Percentiles rank a stretch among this genome's conserved stretches.
Evolutionary conservation across 2,888 invertebrate species (phyloP).

Genomic region (Branchipolynoe longqiensis): DNA sequence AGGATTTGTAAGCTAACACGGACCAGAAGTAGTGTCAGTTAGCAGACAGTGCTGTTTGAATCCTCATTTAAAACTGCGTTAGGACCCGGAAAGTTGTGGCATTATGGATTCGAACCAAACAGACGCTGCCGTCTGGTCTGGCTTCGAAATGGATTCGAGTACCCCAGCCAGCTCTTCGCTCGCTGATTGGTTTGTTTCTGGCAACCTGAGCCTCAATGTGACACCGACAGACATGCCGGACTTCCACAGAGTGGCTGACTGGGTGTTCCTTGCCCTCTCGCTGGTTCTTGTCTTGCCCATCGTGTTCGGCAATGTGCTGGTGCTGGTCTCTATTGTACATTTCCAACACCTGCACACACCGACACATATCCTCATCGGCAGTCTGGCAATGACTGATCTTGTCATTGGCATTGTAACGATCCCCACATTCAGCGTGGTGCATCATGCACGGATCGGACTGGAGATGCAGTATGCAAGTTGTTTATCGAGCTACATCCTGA

Average conservation of each 20-base stretch:
- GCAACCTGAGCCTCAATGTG: too few species aligned
- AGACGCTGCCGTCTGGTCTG: too few species aligned
- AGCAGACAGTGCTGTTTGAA: too few species aligned
- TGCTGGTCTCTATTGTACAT: constrained; percentile 31
- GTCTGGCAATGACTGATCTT: constrained; percentile 54
- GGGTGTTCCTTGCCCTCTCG: background rate
- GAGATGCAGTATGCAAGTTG: constrained; percentile 44
- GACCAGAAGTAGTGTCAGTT: too few species aligned
- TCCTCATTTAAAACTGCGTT: too few species aligned
- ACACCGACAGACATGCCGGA: too few species aligned
- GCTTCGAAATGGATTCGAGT: too few species aligned
- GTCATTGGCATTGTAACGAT: constrained; percentile 50
- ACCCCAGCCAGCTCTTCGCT: too few species aligned
- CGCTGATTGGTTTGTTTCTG: too few species aligned
- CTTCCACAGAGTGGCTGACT: constrained; percentile 16
- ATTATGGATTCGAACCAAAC: too few species aligned
- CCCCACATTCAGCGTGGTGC: constrained; percentile 43
- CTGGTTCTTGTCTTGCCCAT: constrained; percentile 53
- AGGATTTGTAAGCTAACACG: too few species aligned
- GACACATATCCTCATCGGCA: constrained; percentile 50
- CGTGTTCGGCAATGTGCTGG: constrained; percentile 47
- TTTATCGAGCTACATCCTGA: constrained; percentile 43
- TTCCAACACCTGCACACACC: constrained; percentile 46
- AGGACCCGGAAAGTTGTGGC: too few species aligned
- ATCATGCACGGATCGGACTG: constrained; percentile 36